phyloP scores from a whole-genome alignment of 2,113 vertebrate genomes.

The Ctenodactylus gundi region DNA sequence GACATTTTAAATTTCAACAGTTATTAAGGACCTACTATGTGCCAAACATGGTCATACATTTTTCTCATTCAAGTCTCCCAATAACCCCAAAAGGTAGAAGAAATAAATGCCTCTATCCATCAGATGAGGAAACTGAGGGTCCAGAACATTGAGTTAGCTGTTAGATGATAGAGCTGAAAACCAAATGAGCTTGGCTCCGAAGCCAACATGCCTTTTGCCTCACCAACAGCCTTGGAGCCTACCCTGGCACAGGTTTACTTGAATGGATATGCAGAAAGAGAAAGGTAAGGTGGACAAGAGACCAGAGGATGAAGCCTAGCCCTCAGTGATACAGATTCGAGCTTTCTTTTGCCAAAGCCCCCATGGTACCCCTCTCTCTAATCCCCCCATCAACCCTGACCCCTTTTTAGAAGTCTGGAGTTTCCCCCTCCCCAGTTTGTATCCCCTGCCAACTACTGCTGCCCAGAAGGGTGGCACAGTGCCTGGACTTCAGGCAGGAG shows the following conservation, averaged over 20 bases:
- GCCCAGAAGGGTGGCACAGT: conserved; percentile 63
- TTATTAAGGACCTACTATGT: background rate
- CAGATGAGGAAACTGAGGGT: conserved; percentile 1
- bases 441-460: conserved; percentile 60
- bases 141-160: background rate
- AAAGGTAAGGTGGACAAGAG: background rate
- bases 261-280: background rate
- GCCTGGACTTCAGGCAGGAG: conserved; percentile 57
- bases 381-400: conserved; percentile 35
- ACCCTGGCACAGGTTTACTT: background rate
- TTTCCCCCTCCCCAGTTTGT: background rate
- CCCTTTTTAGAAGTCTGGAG: conserved; percentile 58
- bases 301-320: background rate
- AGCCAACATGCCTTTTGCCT: conserved; percentile 30
- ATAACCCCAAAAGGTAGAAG: background rate
- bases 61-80: conserved; percentile 22
- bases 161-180: conserved; percentile 26
- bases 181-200: conserved; percentile 4
- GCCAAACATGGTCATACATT: background rate
- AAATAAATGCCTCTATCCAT: background rate
- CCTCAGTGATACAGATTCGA: background rate
- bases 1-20: background rate
- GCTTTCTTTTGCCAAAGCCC: conserved; percentile 52
- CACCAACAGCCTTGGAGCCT: background rate
- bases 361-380: background rate